phyloP scores from a whole-genome alignment of 2,113 vertebrate species.

The Vidua macroura region DNA sequence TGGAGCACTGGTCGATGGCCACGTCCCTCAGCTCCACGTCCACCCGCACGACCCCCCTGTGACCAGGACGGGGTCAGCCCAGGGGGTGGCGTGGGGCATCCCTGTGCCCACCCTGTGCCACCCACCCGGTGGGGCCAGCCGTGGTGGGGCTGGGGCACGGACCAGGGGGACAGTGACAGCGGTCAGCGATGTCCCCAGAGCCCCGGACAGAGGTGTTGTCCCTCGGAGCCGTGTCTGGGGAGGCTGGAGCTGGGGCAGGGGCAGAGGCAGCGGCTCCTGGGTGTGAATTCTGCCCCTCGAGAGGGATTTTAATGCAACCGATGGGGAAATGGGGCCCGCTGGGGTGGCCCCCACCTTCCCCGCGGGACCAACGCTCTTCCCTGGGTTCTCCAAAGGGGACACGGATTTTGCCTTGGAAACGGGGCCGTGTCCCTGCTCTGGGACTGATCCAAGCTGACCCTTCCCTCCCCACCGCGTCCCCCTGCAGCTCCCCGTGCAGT shows the following conservation, averaged over 20 bases:
- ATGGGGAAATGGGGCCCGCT: rapidly evolving
- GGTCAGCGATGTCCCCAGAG: neutral
- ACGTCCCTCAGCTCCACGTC: slow-evolving; percentile 87
- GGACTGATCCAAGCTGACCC: neutral
- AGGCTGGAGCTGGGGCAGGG: neutral
- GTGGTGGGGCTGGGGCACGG: neutral
- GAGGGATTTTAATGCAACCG: rapidly evolving
- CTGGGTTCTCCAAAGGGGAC: neutral
- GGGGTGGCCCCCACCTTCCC: neutral
- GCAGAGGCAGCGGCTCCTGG: neutral
- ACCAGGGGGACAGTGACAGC: rapidly evolving
- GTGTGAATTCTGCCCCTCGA: neutral
- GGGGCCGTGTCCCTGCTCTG: rapidly evolving
- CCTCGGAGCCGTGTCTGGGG: neutral
- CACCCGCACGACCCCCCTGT: slow-evolving; percentile 88
- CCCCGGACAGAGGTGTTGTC: neutral
- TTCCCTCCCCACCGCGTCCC: neutral
- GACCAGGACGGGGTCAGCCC: neutral
- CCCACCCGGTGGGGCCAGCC: neutral
- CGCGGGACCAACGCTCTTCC: rapidly evolving
- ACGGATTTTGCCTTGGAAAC: neutral
- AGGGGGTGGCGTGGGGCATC: rapidly evolving
- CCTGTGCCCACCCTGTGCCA: neutral
- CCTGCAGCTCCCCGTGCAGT: rapidly evolving
- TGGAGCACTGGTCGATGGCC: slow-evolving; percentile 87